phyloP scores from a whole-genome alignment of 2,113 vertebrate species.

The Pomatostomus ruficeps region DNA sequence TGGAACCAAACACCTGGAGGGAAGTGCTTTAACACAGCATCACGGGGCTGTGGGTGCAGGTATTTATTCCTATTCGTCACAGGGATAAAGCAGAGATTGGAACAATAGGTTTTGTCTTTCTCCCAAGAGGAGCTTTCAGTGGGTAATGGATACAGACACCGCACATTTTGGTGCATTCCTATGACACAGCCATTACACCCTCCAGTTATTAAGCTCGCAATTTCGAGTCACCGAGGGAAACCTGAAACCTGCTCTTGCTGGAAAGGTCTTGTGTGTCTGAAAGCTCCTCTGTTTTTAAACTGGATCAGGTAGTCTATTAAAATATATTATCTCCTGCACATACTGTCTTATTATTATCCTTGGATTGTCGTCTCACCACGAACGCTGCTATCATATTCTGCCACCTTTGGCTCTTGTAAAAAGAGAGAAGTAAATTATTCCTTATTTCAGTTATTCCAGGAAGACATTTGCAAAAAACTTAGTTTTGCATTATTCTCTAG shows the following conservation, averaged over 20 bases:
- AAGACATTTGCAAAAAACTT: not conserved
- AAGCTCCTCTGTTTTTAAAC: not conserved
- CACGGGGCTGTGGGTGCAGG: not conserved
- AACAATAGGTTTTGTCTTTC: not conserved
- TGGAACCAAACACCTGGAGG: not conserved
- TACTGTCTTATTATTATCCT: not conserved
- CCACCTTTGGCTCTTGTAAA: not conserved
- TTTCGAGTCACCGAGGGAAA: conserved; percentile 11
- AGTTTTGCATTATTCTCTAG: conserved; percentile 35
- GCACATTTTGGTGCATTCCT: not conserved
- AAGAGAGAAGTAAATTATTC: not conserved
- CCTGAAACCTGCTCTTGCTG: not conserved
- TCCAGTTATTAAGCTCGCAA: not conserved
- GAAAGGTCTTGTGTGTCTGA: not conserved
- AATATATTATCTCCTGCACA: conserved; percentile 3
- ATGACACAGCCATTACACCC: not conserved
- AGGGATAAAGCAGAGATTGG: not conserved
- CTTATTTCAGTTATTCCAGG: conserved; percentile 28
- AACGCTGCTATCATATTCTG: not conserved
- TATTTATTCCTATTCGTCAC: not conserved
- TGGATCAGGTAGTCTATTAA: not conserved
- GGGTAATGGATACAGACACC: not conserved
- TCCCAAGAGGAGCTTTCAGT: not conserved
- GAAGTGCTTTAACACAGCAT: not conserved
- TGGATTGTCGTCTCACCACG: not conserved